Evolutionary conservation across 2,797 vertebrate genomes (phyloP), one percentile per base, ranked within the genome.

Genomic region (Leptodactylus fallax): DNA sequence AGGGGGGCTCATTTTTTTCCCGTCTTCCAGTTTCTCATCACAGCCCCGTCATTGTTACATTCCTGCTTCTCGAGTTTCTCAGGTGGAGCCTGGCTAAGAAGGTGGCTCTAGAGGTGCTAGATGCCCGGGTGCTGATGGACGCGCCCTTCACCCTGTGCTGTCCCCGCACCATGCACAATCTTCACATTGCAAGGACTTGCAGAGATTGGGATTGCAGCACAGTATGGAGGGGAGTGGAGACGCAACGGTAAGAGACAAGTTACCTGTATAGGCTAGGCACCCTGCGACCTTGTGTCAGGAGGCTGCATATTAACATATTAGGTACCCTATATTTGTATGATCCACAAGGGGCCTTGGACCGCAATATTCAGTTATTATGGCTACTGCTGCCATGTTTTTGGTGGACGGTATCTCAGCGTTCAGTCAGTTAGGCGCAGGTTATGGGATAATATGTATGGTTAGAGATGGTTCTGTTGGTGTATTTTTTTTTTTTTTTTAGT

Each of bases 31-130:
- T 74, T 88, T 82, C 87, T 85, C 83, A 65, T 77, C 83, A 89
- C 87, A 89, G 83, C 83, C 71, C 47, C 13, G 58, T 45, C 69
- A 89, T 89, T 89, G 87, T 89, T 89, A 65, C 79, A 89, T 86
- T 89, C 87, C 79, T 81, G 27, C 67, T 11, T 85, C 83, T 89
- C 83, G 8, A 27, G 83, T 89, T 89, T 81, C 87, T 78, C 83
- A 85, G 79, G 87, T 88, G 87, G 69, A 80, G 83, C 69, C 69
- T 65, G 78, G 58, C 83, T 77, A 67, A 71, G 78, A 85, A 85
- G 87, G 83, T 86, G 79, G 83, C 69, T 82, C 58, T 55, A 63
- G 87, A 77, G 71, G 67, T 82, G 67, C 69, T 61, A 36, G 61
- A 60, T 63, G 49, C 55, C 36, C 13, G 87, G 74, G 87, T 85